Percentiles rank a stretch among this genome's conserved stretches.
These are phyloP conservation scores for Corythornis madagascariensis DNA, from an alignment of 2,113 vertebrate genomes.

Conservation along the genomic window DNA sequence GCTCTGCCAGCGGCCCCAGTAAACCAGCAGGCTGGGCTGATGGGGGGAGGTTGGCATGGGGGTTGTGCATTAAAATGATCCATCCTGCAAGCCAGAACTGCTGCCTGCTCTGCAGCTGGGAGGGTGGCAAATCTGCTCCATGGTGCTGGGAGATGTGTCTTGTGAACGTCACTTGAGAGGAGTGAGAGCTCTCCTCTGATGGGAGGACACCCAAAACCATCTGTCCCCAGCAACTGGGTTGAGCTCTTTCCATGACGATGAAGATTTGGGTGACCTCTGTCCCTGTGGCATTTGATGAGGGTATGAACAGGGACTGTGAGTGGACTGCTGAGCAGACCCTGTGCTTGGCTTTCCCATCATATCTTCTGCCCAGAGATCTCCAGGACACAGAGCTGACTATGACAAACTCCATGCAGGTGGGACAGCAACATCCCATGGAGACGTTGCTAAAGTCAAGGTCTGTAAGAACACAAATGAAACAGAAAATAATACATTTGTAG, in stretches of 20 bases:
- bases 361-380: neutral
- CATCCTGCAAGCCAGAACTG: fast-evolving
- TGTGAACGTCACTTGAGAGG: too few species aligned
- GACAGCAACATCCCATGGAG: neutral
- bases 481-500: neutral
- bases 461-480: fast-evolving
- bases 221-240: neutral
- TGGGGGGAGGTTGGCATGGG: neutral
- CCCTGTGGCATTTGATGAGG: neutral
- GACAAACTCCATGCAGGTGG: neutral
- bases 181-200: neutral
- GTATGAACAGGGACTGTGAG: too few species aligned
- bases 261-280: neutral
- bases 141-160: fast-evolving
- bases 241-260: fast-evolving
- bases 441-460: neutral
- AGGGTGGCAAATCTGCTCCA: neutral
- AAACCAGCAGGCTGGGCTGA: neutral
- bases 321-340: neutral
- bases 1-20: neutral
- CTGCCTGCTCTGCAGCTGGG: neutral
- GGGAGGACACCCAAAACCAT: neutral
- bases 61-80: neutral
- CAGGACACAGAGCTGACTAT: fast-evolving
- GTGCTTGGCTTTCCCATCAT: neutral